A percentile compares a stretch with the other conserved stretches of the same genome.
These are phyloP conservation scores for Pseudobourletiella spinata DNA, from an alignment of 1,140 invertebrate genomes.

Conservation along the genomic window DNA sequence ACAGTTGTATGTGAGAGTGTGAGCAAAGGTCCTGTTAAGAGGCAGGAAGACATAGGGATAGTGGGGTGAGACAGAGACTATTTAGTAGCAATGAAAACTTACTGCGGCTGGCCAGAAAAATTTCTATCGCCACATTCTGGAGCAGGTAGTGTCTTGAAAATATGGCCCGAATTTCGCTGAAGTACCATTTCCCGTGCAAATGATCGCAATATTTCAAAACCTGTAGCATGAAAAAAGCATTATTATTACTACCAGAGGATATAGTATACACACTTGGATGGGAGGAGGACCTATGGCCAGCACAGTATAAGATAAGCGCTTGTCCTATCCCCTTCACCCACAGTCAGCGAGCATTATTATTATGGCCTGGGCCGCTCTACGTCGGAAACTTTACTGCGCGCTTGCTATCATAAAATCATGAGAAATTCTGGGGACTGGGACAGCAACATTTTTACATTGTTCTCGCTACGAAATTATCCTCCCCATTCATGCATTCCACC, in stretches of 20 bases:
- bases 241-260: constrained; percentile 1
- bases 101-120: constrained; percentile 97
- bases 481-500: too few relatives aligned
- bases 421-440: constrained; percentile 1
- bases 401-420: neutral
- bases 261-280: too few relatives aligned
- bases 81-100: too few relatives aligned
- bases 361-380: neutral
- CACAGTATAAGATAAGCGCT: too few relatives aligned
- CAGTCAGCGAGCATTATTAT: too few relatives aligned
- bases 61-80: too few relatives aligned
- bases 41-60: too few relatives aligned
- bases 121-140: constrained; percentile 95
- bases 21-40: too few relatives aligned
- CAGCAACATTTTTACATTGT: constrained; percentile 2
- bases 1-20: too few relatives aligned
- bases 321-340: too few relatives aligned
- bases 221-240: constrained; percentile 46
- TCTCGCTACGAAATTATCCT: neutral
- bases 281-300: neutral
- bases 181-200: constrained; percentile 98
- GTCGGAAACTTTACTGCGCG: neutral
- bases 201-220: constrained; percentile 95
- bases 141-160: constrained; percentile 93
- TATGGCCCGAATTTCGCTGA: constrained; percentile 96